Evolutionary conservation across 2,797 vertebrate species (phyloP), one percentile per base, ranked within the genome.

Genomic region (Chaetophractus vellerosus): DNA sequence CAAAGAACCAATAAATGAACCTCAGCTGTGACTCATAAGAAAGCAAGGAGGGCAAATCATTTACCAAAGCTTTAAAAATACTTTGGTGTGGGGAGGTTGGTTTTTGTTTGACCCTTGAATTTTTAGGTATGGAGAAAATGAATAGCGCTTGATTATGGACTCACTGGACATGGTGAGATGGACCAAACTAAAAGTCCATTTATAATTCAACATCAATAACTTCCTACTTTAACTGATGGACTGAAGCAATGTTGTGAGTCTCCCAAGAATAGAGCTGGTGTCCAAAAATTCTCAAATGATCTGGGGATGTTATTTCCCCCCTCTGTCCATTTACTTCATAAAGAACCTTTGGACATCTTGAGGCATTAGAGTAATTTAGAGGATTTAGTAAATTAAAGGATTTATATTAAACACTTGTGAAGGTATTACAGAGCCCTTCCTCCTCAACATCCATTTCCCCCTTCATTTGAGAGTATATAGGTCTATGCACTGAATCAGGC

Each of bases 51-150:
- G 4, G 72, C n/a, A 89, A 38, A 48, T 1, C 12, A 81, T n/a
- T 86, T 86, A 52, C 6, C 9, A 95, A 91, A 63, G 57, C 36
- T 78, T 81, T 86, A 63, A 57, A 24, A 48, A 75, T 3, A 50
- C 71, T 81, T 93, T 38, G 50, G 68, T 1, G 36, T 88, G 19
- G 75, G 11, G 68, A 79, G 52, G 57, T 38, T 6, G 82, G 57
- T 63, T 16, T 48, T 83, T 91, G 24, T 75, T n/a, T 63, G n/a
- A 82, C 86, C 9, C 24, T 28, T 84, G 57, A 93, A 68, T 80
- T 71, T 76, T 92, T 88, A 7, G 6, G 63, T 80, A 57, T 82
- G 26, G 10, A 59, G 45, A 83, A 82, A 79, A 63, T 91, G 64
- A 86, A 10, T 50, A n/a, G 3, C 68, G 16, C 1, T 63, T 94